These are phyloP conservation scores for Pontoporia blainvillei DNA, from an alignment of 2,113 vertebrate species.

Conservation along the genomic window DNA sequence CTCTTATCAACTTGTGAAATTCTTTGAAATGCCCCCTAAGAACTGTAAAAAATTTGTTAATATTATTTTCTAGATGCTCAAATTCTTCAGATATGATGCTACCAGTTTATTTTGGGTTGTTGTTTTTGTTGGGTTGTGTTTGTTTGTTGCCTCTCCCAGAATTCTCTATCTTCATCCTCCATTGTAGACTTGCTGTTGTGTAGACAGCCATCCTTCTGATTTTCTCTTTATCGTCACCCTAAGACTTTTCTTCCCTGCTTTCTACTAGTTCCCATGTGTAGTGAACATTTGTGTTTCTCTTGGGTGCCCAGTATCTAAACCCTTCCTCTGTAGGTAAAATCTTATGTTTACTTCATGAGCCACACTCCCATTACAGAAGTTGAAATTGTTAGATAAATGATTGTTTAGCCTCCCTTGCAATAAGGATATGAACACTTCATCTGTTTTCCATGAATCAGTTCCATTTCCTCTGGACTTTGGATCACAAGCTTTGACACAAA, in stretches of 20 bases:
- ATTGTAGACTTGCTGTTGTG: accelerated
- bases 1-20: neutral
- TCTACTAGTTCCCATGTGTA: neutral
- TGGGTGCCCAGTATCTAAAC: neutral
- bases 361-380: neutral
- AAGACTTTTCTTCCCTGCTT: neutral
- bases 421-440: neutral
- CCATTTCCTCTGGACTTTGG: neutral
- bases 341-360: neutral
- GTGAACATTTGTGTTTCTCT: neutral
- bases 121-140: neutral
- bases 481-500: neutral
- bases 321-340: neutral
- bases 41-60: neutral
- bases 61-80: neutral
- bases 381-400: neutral
- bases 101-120: neutral
- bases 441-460: neutral
- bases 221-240: neutral
- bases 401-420: neutral
- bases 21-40: neutral
- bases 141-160: neutral
- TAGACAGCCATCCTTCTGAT: neutral
- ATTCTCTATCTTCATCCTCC: neutral
- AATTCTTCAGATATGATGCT: neutral